Base-by-base conservation (phyloP, 2,888 invertebrate genomes). In the Vannuccia rotundouncinata region DNA sequence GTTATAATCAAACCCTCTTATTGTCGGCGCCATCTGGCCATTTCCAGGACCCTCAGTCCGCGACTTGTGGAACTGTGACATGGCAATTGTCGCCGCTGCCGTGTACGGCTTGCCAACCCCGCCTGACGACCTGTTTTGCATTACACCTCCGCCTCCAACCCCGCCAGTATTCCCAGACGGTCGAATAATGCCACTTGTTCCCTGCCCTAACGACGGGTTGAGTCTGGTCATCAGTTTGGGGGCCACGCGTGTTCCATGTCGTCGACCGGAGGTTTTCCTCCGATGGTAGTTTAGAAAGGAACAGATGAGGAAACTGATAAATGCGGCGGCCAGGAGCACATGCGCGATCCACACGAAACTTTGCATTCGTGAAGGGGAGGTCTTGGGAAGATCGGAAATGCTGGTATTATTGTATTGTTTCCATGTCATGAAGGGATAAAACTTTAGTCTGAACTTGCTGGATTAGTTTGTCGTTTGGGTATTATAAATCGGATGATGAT, bases 21-120 rank as follows among this genome's bases (percentile, higher is more conserved):
- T 22, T n/a, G 10, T 27, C 22, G 22, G 22, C 10, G 10, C 17
- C 25, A 66, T 17, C 66, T 66, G 66, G 2, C 66, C 66, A 66
- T 66, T 66, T 5, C 66, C 66, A 17, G 25, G 22, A 27, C 25
- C 66, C 45, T 17, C 45, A 27, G 10, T n/a, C 5, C 66, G 66
- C 22, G 66, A n/a, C 22, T 66, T 66, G 66, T 66, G 66, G 25
- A 66, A 66, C 66, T 66, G 66, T 5, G 66, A 66, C 66, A 66
- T 66, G 10, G 66, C 66, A 22, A 66, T 66, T 5, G 66, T 66
- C 5, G 66, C 66, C 2, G 66, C 66, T 2, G 66, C 66, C 2
- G 5, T 13, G 66, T 5, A 13, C 10, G 2, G 13, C 2, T 22
- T 22, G 2, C 66, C 66, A 13, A n/a, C n/a, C n/a, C n/a, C n/a